Evolutionary conservation across 2,888 invertebrate genomes (phyloP).

Genomic region (Coenonympha arcania): DNA sequence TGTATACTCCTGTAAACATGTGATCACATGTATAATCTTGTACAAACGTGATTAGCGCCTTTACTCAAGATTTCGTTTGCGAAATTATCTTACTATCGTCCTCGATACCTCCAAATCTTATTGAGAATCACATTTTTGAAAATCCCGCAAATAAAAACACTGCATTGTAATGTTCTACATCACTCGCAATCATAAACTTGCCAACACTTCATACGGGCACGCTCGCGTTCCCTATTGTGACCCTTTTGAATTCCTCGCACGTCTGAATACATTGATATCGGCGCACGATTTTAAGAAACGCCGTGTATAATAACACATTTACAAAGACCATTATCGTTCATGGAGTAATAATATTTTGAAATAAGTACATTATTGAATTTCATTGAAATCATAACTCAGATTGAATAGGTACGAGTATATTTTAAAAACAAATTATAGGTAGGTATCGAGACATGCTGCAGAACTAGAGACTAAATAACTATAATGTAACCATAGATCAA

Average conservation of each 20-base stretch:
- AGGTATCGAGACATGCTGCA: too few relatives aligned
- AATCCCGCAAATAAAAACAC: too few relatives aligned
- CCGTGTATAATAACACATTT: conserved; percentile 54
- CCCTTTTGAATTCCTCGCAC: conserved; percentile 46
- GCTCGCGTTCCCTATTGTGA: conserved; percentile 36
- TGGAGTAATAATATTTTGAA: conserved; percentile 16
- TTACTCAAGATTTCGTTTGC: too few relatives aligned
- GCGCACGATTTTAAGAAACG: conserved; percentile 58
- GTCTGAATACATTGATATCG: conserved; percentile 57
- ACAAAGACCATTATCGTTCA: conserved; percentile 35
- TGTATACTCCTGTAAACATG: too few relatives aligned
- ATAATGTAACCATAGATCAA: too few relatives aligned
- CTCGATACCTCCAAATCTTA: too few relatives aligned
- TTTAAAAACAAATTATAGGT: not conserved
- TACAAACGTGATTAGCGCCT: too few relatives aligned
- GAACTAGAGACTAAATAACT: too few relatives aligned
- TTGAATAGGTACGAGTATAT: not conserved
- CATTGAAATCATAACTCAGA: not conserved
- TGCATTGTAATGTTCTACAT: not conserved
- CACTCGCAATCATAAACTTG: not conserved
- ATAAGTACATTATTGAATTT: conserved; percentile 9
- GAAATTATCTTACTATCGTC: too few relatives aligned
- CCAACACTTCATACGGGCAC: conserved; percentile 18
- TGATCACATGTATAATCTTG: too few relatives aligned
- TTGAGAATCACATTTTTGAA: too few relatives aligned